Conservation (phyloP, 2,113 vertebrate genomes). For the Typhlomys cinereus region DNA sequence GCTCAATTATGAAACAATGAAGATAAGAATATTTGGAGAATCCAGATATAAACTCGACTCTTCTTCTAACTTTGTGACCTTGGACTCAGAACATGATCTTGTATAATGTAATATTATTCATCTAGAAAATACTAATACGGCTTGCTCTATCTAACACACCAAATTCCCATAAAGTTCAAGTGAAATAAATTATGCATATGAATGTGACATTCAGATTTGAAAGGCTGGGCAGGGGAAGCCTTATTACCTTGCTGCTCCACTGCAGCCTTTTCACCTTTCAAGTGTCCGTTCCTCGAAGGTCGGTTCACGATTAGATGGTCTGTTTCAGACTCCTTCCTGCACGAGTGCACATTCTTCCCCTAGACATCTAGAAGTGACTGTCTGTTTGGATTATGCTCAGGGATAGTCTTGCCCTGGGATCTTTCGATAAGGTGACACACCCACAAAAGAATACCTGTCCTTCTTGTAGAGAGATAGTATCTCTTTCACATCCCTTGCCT, state of each 20-base stretch:
- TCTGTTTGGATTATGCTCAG: background rate
- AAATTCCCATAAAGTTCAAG: conserved; percentile 1
- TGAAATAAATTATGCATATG: conserved; percentile 34
- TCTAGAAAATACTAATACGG: background rate
- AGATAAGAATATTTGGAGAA: background rate
- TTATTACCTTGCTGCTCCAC: background rate
- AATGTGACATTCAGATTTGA: conserved; percentile 40
- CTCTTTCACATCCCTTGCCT: background rate
- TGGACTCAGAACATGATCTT: background rate
- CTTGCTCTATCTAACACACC: background rate
- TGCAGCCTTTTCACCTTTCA: background rate
- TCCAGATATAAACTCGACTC: background rate
- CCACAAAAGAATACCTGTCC: no score
- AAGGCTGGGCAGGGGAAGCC: background rate
- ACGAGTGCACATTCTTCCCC: background rate
- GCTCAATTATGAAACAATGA: background rate
- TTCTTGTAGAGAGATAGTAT: fast-evolving
- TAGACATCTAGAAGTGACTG: background rate
- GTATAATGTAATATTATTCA: background rate
- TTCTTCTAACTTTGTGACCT: background rate
- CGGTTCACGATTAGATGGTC: background rate
- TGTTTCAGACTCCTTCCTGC: background rate
- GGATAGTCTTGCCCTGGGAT: background rate
- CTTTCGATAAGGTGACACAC: background rate
- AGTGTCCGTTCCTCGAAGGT: background rate